These are phyloP conservation scores for Rachycentron canadum DNA, from an alignment of 2,797 vertebrate species.

Conservation along the genomic window DNA sequence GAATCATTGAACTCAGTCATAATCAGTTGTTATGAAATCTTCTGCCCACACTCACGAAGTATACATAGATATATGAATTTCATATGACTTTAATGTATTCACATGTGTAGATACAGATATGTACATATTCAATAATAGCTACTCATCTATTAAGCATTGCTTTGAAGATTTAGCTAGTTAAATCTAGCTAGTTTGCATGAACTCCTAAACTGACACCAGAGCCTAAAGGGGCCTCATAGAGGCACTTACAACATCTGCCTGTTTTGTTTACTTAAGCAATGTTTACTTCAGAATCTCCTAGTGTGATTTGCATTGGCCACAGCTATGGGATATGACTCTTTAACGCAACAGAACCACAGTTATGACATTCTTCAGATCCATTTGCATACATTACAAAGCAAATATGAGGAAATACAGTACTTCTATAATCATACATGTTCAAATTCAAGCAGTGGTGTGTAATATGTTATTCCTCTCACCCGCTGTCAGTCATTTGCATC, in stretches of 20 bases:
- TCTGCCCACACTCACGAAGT: constrained; percentile 44
- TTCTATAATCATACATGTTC: constrained; percentile 39
- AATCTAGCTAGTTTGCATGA: constrained; percentile 83
- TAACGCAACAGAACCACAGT: constrained; percentile 50
- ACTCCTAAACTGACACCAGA: constrained; percentile 78
- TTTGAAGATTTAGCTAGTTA: constrained; percentile 82
- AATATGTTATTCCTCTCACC: constrained; percentile 31
- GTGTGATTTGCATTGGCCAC: constrained; percentile 61
- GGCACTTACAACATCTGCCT: constrained; percentile 79
- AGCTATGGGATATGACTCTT: constrained; percentile 49
- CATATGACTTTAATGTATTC: constrained; percentile 82
- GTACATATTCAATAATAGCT: constrained; percentile 73
- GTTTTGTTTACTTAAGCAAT: constrained; percentile 63
- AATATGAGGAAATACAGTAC: constrained; percentile 57
- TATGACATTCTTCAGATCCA: constrained; percentile 45
- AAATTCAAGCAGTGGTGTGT: constrained; percentile 29
- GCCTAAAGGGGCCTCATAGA: constrained; percentile 84
- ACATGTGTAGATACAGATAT: constrained; percentile 82
- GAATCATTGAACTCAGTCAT: not conserved
- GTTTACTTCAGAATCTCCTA: constrained; percentile 67
- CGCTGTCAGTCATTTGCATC: constrained; percentile 16
- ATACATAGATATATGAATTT: constrained; percentile 63
- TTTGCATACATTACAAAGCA: constrained; percentile 62
- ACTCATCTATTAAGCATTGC: constrained; percentile 68
- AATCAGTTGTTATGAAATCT: constrained; percentile 13